phyloP scores from a whole-genome alignment of 2,113 vertebrate genomes.

The Sterna hirundo region DNA sequence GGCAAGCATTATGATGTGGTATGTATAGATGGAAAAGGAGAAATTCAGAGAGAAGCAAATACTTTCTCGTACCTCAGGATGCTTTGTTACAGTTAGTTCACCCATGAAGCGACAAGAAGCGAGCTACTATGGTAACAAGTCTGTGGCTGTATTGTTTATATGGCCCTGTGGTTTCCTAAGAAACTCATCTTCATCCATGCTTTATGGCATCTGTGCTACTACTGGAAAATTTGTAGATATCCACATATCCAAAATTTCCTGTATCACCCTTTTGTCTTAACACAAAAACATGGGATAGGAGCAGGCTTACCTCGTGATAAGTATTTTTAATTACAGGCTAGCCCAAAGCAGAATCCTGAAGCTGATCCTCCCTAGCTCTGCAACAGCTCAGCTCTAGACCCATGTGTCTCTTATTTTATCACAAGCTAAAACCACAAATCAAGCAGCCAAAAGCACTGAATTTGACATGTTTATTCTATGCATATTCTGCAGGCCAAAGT shows the following conservation, averaged over 20 bases:
- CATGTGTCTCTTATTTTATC: background rate
- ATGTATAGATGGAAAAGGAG: background rate
- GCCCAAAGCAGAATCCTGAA: background rate
- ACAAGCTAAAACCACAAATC: background rate
- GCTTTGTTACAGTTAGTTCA: background rate
- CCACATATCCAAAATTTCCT: background rate
- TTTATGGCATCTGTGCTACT: background rate
- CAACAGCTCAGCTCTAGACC: background rate
- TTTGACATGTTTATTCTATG: background rate
- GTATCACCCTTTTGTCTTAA: background rate
- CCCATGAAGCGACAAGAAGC: background rate
- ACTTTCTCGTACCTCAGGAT: background rate
- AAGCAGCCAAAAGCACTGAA: background rate
- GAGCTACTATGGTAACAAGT: background rate
- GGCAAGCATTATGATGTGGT: background rate
- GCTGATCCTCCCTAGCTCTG: background rate
- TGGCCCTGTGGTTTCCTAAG: background rate
- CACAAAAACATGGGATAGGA: background rate
- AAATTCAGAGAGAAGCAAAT: background rate
- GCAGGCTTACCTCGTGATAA: background rate
- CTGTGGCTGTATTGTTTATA: background rate
- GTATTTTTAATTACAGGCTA: background rate
- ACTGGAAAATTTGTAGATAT: background rate
- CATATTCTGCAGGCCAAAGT: background rate
- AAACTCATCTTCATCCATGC: background rate